Evolutionary conservation across 2,797 vertebrate species (phyloP).

Genomic region (Protosalanx chinensis): DNA sequence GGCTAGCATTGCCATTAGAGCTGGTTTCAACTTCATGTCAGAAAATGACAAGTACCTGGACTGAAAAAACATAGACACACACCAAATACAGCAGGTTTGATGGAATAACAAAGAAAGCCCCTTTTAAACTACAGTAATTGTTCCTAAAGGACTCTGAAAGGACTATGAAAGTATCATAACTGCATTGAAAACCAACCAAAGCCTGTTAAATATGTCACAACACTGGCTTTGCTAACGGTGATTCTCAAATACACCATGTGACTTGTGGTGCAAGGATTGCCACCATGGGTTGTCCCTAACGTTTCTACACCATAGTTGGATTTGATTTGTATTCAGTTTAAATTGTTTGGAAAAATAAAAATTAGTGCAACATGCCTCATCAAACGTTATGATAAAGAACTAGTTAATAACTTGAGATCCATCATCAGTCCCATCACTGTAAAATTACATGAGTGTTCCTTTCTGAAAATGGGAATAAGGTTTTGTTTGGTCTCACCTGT

Average conservation of each 20-base stretch:
- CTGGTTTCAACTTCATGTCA: constrained; percentile 51
- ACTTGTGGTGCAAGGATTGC: constrained; percentile 4
- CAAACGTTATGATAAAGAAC: neutral
- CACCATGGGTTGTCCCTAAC: neutral
- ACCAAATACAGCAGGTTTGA: neutral
- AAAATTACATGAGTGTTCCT: neutral
- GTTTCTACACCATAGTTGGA: neutral
- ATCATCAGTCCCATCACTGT: neutral
- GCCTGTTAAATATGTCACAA: neutral
- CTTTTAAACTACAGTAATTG: neutral
- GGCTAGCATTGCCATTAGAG: neutral
- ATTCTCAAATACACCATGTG: neutral
- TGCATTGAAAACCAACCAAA: neutral
- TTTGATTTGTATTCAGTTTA: neutral
- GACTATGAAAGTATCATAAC: neutral
- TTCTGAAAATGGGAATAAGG: neutral
- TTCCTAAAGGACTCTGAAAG: neutral
- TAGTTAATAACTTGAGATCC: neutral
- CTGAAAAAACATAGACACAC: neutral
- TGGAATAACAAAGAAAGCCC: neutral
- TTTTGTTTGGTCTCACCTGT: constrained; percentile 58
- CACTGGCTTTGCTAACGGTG: neutral
- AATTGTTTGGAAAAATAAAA: neutral
- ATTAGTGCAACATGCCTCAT: neutral
- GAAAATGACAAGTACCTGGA: constrained; percentile 4